Evolutionary conservation across 2,888 invertebrate genomes (phyloP), one percentile per base, ranked within the genome.

Genomic region (Dynastes tityus): DNA sequence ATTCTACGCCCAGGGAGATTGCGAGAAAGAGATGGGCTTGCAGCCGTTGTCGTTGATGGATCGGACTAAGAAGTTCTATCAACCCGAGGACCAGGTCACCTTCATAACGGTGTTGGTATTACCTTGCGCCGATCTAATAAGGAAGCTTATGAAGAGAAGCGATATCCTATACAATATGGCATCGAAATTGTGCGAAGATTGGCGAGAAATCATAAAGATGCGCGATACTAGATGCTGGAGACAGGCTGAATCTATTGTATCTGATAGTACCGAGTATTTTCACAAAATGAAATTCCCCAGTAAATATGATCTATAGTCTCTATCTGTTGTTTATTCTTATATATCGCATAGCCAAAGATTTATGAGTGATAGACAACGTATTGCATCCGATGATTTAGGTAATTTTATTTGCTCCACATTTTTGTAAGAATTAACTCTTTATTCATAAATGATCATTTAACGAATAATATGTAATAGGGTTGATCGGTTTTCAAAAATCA

Each of bases 1-100:
- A 80, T 88, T 88, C 82, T 89, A 88, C 76, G 83, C 84, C 58
- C 87, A 93, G 91, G 93, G 93, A 0, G 93, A 93, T 84, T 86
- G 87, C 40, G 92, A 93, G 84, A 91, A 91, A 40, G 86, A 85
- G 8, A 89, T 92, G 89, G 92, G 92, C 65, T 89, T 91, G 84
- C 89, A 88, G 0, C 92, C 93, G 0, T 88, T 92, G 4, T 90
- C 92, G 80, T 91, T 92, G 89, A 92, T 93, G 93, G 92, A 93
- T 86, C 88, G 92, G 61, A 90, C 90, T 1, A 92, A 92, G 82
- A 86, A 88, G 80, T 83, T 89, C 79, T 89, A 90, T 85, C 91
- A 92, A 84, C 92, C 93, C 0, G 91, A 92, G 29, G 92, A 92
- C 82, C 93, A 93, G 89, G 90, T 92, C 16, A 91, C 92, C 85